These are phyloP conservation scores for Pipra filicauda DNA, from an alignment of 2,113 vertebrate species.

Conservation along the genomic window DNA sequence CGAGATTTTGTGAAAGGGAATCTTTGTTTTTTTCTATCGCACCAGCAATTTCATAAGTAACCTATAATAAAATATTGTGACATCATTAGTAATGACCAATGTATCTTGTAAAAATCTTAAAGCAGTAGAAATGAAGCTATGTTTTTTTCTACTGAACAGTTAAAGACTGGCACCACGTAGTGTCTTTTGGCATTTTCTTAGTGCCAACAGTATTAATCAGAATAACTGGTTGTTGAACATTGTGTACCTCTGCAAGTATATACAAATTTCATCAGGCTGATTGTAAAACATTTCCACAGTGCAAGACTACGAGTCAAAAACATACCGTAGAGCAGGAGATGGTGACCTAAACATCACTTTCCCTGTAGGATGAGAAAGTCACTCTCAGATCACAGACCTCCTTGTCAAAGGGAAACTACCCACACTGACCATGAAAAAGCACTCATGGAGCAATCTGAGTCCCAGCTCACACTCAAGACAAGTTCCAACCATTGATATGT, in stretches of 20 bases:
- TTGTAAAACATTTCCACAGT: background rate
- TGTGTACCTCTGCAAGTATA: background rate
- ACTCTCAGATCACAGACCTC: background rate
- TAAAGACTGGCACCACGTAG: background rate
- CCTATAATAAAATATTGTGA: conserved; percentile 73
- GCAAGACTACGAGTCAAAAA: background rate
- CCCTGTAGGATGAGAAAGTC: background rate
- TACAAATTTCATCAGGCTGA: background rate
- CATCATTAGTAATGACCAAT: conserved; percentile 51
- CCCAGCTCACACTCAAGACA: background rate
- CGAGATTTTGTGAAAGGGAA: conserved; percentile 89
- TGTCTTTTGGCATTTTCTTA: background rate
- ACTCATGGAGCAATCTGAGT: background rate
- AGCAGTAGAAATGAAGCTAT: background rate
- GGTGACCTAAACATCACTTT: background rate
- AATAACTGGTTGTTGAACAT: background rate
- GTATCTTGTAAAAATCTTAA: background rate
- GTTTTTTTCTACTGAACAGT: background rate
- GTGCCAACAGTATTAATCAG: background rate
- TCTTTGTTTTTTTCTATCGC: conserved; percentile 91
- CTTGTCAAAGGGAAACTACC: background rate
- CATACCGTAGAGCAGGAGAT: background rate
- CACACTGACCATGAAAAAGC: background rate
- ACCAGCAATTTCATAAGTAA: conserved; percentile 89
- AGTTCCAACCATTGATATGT: background rate